Conservation (phyloP, 2,113 vertebrate genomes). For the Brachionichthys hirsutus region DNA sequence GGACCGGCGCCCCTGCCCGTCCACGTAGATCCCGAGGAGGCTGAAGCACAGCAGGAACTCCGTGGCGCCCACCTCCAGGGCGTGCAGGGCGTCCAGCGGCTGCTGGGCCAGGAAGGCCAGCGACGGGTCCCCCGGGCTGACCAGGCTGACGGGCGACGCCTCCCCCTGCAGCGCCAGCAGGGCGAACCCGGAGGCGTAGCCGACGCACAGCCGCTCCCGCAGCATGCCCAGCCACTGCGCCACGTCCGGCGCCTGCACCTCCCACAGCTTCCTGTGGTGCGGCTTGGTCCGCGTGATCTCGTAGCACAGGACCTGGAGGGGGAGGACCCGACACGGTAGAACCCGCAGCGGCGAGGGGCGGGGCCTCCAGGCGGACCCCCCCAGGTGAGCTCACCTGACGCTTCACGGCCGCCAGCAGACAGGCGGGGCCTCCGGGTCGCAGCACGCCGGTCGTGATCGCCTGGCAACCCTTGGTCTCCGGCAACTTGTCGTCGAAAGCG, state of each 20-base stretch:
- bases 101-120: slow-evolving; percentile 92
- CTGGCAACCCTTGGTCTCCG: slow-evolving; percentile 95
- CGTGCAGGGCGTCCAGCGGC: slow-evolving; percentile 91
- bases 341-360: no score
- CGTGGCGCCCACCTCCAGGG: slow-evolving; percentile 84
- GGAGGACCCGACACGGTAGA: no score
- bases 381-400: slow-evolving; percentile 73
- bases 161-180: slow-evolving; percentile 93
- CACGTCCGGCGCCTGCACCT: slow-evolving; percentile 85
- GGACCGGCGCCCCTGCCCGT: slow-evolving; percentile 89
- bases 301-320: slow-evolving; percentile 84
- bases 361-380: neutral
- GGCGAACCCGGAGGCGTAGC: slow-evolving; percentile 93
- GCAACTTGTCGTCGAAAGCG: slow-evolving; percentile 86
- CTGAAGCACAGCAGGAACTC: slow-evolving; percentile 98
- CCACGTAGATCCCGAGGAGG: slow-evolving; percentile 94
- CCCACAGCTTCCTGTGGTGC: slow-evolving; percentile 84
- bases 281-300: slow-evolving; percentile 89
- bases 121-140: slow-evolving; percentile 89
- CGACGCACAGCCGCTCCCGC: slow-evolving; percentile 90
- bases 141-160: slow-evolving; percentile 89
- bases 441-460: slow-evolving; percentile 81
- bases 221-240: slow-evolving; percentile 93
- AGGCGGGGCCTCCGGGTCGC: slow-evolving; percentile 79
- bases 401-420: slow-evolving; percentile 90